Evolutionary conservation across 35 echinoderm and acorn worm genomes (phyloP).

Genomic region (Ptychodera flava): DNA sequence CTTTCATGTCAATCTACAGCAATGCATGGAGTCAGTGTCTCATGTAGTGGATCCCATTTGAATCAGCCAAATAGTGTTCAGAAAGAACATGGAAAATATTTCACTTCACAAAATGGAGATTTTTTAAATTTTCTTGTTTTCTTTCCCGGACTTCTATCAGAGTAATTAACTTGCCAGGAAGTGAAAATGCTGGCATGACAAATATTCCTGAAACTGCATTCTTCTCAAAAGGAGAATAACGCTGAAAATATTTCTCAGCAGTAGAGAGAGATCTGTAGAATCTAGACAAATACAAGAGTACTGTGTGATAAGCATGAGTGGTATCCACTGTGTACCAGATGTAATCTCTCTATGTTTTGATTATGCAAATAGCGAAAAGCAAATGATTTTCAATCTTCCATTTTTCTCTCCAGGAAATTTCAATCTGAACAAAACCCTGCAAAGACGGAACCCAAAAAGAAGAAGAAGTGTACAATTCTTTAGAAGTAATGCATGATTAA

Average conservation of each 20-base stretch:
- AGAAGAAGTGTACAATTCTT: neutral
- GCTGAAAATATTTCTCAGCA: neutral
- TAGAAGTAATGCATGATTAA: too few species aligned
- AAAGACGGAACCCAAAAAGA: neutral
- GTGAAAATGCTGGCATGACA: too few species aligned
- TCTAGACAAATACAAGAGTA: neutral
- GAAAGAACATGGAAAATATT: too few species aligned
- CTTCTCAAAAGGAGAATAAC: neutral
- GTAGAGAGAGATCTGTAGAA: neutral
- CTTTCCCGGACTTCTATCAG: too few species aligned
- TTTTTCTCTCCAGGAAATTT: constrained; percentile 57
- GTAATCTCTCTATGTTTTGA: neutral
- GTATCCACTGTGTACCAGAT: neutral
- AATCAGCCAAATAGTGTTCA: too few species aligned
- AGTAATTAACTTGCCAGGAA: too few species aligned
- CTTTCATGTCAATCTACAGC: too few species aligned
- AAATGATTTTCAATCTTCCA: neutral
- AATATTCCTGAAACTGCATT: too few species aligned
- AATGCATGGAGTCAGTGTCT: too few species aligned
- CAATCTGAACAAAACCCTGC: constrained; percentile 83
- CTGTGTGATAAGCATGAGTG: neutral
- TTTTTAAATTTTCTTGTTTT: too few species aligned
- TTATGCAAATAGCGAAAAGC: neutral
- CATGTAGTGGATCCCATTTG: too few species aligned
- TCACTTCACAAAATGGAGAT: too few species aligned